A percentile compares a stretch with the other conserved stretches of the same genome.
These are phyloP conservation scores for Cordilura impudica DNA, from an alignment of 2,888 invertebrate species.

Conservation along the genomic window DNA sequence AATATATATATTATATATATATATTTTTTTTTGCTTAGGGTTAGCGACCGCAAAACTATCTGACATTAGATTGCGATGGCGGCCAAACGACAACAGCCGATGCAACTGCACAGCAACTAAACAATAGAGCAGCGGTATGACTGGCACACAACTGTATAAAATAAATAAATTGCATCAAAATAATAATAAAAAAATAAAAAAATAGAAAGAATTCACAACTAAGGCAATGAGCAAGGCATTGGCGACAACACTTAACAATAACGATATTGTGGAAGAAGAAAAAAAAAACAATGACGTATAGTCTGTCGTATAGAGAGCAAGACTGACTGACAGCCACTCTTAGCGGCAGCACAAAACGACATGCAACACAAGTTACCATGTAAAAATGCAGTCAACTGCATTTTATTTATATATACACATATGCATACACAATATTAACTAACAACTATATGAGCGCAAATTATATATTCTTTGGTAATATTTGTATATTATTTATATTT, in stretches of 20 bases:
- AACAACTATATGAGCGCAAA: constrained; percentile 21
- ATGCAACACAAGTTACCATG: constrained; percentile 35
- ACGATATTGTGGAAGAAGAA: neutral
- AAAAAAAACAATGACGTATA: constrained; percentile 24
- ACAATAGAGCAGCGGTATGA: neutral
- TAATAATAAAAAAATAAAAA: constrained; percentile 3
- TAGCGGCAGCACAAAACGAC: constrained; percentile 23
- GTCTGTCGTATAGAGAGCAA: constrained; percentile 12
- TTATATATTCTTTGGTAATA: constrained; percentile 42
- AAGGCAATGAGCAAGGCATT: constrained; percentile 34
- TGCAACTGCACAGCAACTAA: constrained; percentile 67
- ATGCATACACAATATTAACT: constrained; percentile 1
- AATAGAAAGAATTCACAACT: constrained; percentile 27
- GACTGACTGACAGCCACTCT: constrained; percentile 18
- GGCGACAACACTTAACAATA: constrained; percentile 57
- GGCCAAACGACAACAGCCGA: constrained; percentile 77
- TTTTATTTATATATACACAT: constrained; percentile 8
- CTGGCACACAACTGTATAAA: neutral
- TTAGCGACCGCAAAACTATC: constrained; percentile 78
- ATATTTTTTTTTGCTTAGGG: constrained; percentile 66
- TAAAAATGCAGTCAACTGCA: constrained; percentile 49
- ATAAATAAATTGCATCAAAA: constrained; percentile 37
- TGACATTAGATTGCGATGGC: constrained; percentile 78
- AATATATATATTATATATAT: constrained; percentile 16
- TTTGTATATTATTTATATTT: constrained; percentile 43